Evolutionary conservation across 2,113 vertebrate species (phyloP).

Genomic region (Cynopterus brachyotis): DNA sequence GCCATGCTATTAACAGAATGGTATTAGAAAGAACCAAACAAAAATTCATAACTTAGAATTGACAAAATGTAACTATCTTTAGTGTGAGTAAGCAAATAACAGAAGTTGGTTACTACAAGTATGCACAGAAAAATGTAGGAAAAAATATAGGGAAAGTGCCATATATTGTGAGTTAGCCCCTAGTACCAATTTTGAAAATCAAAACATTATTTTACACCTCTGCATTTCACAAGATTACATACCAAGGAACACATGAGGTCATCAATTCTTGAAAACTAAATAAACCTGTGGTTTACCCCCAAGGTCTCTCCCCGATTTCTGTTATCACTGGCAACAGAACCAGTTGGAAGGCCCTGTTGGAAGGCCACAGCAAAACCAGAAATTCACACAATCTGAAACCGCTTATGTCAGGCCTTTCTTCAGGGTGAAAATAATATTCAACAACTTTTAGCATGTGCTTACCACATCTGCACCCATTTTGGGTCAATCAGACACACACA

Average conservation of each 20-base stretch:
- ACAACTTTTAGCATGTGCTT: conserved; percentile 28
- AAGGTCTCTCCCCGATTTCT: neutral
- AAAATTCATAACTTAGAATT: neutral
- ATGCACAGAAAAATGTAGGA: neutral
- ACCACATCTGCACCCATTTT: conserved; percentile 62
- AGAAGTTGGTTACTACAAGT: neutral
- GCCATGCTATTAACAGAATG: neutral
- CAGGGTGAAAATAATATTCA: conserved; percentile 50
- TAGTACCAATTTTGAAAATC: neutral
- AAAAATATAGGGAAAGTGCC: neutral
- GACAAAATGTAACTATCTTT: neutral
- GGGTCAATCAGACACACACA: conserved; percentile 54
- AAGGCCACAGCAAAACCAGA: conserved; percentile 45
- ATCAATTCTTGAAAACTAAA: neutral
- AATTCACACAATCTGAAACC: conserved; percentile 29
- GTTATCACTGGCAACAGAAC: conserved; percentile 30
- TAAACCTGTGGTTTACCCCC: neutral
- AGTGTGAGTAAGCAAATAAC: neutral
- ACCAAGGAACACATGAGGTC: neutral
- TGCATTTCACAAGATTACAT: neutral
- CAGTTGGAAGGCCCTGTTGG: neutral
- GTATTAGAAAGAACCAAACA: neutral
- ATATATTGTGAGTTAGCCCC: neutral
- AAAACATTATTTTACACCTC: conserved; percentile 12
- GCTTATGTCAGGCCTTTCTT: conserved; percentile 25